Conservation (phyloP, 2,888 invertebrate species). For the Caenorhabditis imperialis region DNA sequence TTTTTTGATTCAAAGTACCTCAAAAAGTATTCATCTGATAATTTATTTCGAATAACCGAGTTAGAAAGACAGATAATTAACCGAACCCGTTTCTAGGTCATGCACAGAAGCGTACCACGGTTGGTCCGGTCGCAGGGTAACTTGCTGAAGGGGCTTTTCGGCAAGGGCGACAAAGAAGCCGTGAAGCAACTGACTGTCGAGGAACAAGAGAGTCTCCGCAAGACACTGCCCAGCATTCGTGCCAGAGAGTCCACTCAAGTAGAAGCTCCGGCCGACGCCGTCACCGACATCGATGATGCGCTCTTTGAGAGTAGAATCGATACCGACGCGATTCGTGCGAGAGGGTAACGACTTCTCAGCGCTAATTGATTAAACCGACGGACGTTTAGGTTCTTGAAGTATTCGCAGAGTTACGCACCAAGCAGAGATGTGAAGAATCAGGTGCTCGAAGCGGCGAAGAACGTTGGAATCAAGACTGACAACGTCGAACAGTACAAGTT, state of each 20-base stretch:
- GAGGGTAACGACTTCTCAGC: too few species aligned
- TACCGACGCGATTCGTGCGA: slow-evolving; percentile 71
- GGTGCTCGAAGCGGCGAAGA: slow-evolving; percentile 32
- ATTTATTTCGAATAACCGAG: background rate
- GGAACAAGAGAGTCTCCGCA: slow-evolving; percentile 46
- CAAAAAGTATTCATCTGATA: background rate
- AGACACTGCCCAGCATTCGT: slow-evolving; percentile 45
- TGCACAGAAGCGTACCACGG: slow-evolving; percentile 37
- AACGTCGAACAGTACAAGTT: slow-evolving; percentile 35
- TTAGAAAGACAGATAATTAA: background rate
- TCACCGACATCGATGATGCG: slow-evolving; percentile 50
- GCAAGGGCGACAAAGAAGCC: slow-evolving; percentile 23
- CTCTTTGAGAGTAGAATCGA: slow-evolving; percentile 55
- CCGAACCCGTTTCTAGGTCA: slow-evolving; percentile 1
- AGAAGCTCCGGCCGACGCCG: slow-evolving; percentile 17
- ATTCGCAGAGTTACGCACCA: slow-evolving; percentile 61
- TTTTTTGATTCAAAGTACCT: slow-evolving; percentile 1
- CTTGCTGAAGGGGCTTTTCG: slow-evolving; percentile 41
- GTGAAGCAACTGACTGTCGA: slow-evolving; percentile 37
- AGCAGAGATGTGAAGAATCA: slow-evolving; percentile 34
- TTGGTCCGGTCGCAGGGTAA: slow-evolving; percentile 41
- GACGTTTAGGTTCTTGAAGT: slow-evolving; percentile 61
- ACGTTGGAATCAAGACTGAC: slow-evolving; percentile 15
- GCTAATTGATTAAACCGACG: too few species aligned
- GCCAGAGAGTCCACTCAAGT: slow-evolving; percentile 35